Conservation (phyloP, 1,140 invertebrate species). For the Drosophila kikkawai region DNA sequence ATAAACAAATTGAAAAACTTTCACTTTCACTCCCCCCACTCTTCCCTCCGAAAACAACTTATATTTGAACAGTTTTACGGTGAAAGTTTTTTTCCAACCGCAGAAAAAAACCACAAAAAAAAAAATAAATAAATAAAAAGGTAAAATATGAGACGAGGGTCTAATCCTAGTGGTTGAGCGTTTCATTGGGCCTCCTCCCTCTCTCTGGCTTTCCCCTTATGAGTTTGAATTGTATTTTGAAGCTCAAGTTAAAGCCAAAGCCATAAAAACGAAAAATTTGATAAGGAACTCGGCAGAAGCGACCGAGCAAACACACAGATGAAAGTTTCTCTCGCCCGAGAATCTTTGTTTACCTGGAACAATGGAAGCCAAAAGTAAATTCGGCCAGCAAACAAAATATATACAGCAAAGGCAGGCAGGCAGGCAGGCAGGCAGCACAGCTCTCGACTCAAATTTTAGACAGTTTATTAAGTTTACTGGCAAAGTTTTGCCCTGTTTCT, state of each 20-base stretch:
- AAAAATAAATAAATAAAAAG: background rate
- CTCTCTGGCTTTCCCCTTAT: background rate
- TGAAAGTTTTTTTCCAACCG: conserved; percentile 30
- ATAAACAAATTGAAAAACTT: conserved; percentile 83
- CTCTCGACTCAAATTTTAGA: conserved; percentile 36
- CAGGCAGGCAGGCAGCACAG: conserved; percentile 4
- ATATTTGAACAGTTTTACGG: conserved; percentile 55
- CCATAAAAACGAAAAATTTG: background rate
- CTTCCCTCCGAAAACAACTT: conserved; percentile 26
- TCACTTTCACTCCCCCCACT: conserved; percentile 3
- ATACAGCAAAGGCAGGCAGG: conserved; percentile 1
- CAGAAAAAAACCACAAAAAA: conserved; percentile 21
- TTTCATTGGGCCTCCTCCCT: conserved; percentile 25
- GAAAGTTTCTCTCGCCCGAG: conserved; percentile 18
- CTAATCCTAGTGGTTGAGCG: conserved; percentile 37
- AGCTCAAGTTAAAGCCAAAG: conserved; percentile 11
- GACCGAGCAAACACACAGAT: conserved; percentile 18
- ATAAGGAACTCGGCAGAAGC: conserved; percentile 3
- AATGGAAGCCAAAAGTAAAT: conserved; percentile 44
- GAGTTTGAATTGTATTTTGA: conserved; percentile 15
- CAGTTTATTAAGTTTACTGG: conserved; percentile 44
- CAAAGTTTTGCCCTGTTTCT: background rate
- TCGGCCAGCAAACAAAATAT: conserved; percentile 17
- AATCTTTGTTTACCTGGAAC: conserved; percentile 43
- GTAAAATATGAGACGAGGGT: conserved; percentile 33